Base-by-base conservation (phyloP, 1,140 invertebrate genomes). In the Venustaconcha ellipsiformis region DNA sequence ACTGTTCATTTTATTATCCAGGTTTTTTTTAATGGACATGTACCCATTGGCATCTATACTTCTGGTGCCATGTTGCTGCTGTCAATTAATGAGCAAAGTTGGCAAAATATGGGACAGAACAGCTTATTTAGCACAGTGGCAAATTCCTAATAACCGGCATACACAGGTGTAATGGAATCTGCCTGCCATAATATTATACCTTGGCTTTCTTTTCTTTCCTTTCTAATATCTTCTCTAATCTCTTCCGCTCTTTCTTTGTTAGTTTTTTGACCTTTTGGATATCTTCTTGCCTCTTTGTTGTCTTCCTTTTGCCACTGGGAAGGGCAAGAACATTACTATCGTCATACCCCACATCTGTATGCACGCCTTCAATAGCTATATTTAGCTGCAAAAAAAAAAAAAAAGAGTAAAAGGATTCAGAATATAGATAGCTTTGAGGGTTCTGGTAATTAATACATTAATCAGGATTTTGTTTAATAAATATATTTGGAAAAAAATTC, bases 131-230 rank as follows among this genome's bases (percentile, higher is more conserved):
- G 26, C 26, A 30, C 26, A 30, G 26, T 2, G 26, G 26, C 26
- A 30, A 30, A 2, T 30, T 30, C 26, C 1, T 30, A 30, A 30
- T 30, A 30, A 30, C 26, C 26, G 2, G 37, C 37, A 37, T 37
- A 37, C 37, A 37, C 37, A 0, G 4, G 37, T 37, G 37, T 37
- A 37, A 37, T 6, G 37, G 5, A 37, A 37, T n/a, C 18, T 65
- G 4, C n/a, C 3, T 30, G 23, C 62, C 11, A 55, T 57, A 64
- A 57, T 57, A 68, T 57, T 30, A 70, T 80, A 97, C 96, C 88
- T 95, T 94, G 86, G 93, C 92, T 88, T 97, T 97, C 81, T 97
- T 97, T 83, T 95, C 93, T 84, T 97, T 97, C 73, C 92, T 93
- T 69, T 96, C 94, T 2, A 97, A 92, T 89, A 98, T 93, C 90